phyloP scores from a whole-genome alignment of 2,888 invertebrate genomes.

The Tipula unca region DNA sequence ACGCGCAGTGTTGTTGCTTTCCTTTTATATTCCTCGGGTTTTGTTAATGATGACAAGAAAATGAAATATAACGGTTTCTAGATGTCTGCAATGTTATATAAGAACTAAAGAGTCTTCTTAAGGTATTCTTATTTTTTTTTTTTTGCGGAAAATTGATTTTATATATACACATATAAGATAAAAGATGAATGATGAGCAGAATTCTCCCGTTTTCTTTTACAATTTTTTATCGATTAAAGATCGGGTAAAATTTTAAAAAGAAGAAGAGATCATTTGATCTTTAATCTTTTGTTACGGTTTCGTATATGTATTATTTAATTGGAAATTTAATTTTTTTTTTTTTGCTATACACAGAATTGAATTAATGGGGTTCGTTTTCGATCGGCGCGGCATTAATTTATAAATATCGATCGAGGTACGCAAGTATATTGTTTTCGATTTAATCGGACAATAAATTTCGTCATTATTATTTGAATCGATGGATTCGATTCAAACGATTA shows the following conservation, averaged over 20 bases:
- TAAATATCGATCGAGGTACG: neutral
- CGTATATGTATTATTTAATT: neutral
- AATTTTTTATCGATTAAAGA: neutral
- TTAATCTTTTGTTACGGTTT: neutral
- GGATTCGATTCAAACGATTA: no score
- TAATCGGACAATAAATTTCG: neutral
- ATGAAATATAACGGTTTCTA: conserved; percentile 8
- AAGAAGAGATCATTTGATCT: neutral
- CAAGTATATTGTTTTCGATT: neutral
- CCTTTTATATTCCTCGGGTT: neutral
- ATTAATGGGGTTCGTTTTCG: neutral
- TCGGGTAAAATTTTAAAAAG: neutral
- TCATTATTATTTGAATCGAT: neutral
- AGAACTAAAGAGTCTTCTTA: neutral
- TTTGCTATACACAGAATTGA: neutral
- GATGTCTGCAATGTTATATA: neutral
- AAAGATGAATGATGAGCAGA: neutral
- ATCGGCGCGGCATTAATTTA: neutral
- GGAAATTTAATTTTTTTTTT: neutral
- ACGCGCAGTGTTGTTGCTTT: neutral
- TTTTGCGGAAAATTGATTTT: neutral
- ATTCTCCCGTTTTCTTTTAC: neutral
- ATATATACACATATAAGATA: neutral
- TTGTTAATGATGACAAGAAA: neutral
- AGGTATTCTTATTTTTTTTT: neutral